Base-by-base conservation (phyloP, 2,113 vertebrate genomes). In the Pterocles burchelli region DNA sequence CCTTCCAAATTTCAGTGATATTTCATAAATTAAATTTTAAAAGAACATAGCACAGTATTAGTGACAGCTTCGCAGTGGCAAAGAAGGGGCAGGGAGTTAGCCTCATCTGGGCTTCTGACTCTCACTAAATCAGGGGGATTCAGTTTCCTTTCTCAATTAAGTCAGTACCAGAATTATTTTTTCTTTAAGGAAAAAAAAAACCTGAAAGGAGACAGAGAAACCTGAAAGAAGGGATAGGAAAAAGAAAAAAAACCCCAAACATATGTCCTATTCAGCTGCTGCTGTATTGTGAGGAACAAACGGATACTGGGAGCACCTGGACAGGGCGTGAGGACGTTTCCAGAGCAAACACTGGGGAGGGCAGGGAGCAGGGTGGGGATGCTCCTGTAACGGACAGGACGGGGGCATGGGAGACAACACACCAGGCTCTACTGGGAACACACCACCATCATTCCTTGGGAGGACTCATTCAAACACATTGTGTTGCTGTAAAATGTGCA, bases 11-110 rank as follows among this genome's bases (percentile, higher is more conserved):
- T 78, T 81, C 80, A 83, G 1, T 73, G 46, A 76, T 91, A 95
- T 93, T 93, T 65, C 71, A 90, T 88, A 96, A 87, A 88, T 94
- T 88, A 54, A 65, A 62, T 85, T 81, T 52, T 4, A 57, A 85
- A 85, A 88, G 79, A 89, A 92, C 72, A 63, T 9, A 80, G 52
- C 24, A 59, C 92, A 81, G 87, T 77, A 48, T 90, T 93, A 71
- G 57, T 61, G 91, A 76, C 71, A 85, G 80, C 25, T 76, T 91
- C 72, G 75, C 13, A 1, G 66, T 52, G 83, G 66, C 85, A 71
- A 88, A 88, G 65, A 90, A 73, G 48, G 41, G 36, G 7, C 10
- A n/a, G 29, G 24, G 49, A 77, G 48, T 58, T 38, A 83, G 38
- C 49, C 61, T 91, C 54, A 70, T 70, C 82, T 58, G 11, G 38